Evolutionary conservation across 2,888 invertebrate genomes (phyloP), one percentile per base, ranked within the genome.

Genomic region (Danaus chrysippus): DNA sequence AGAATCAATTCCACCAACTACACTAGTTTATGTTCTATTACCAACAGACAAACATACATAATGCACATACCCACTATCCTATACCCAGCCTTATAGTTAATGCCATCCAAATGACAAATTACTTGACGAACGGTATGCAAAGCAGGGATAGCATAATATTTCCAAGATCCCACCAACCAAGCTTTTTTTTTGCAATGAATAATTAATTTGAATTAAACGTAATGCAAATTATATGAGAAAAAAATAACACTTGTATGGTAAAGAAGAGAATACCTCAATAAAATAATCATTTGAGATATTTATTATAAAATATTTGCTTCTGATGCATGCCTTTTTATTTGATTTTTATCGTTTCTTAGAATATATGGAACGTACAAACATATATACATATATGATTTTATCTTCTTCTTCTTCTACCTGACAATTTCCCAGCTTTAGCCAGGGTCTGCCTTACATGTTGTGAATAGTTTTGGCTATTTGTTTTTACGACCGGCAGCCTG

Each of bases 81-180:
- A 6, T 17, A 49, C 17, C 10, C 15, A 49, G 49, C 49, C 11
- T 49, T 17, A 49, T 17, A 49, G 1, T 66, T 64, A 65, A 71
- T 17, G 10, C 49, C 15, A 49, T 49, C 15, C 15, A 1, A 66
- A 63, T 63, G 64, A 66, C 63, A 68, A 68, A 68, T 68, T 68
- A 61, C 57, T 56, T 49, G 61, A 19, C 44, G 46, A 46, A 54
- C 61, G 68, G 67, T 67, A 68, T 68, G 68, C 66, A 68, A 68
- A 68, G 52, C 58, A 62, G 66, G 43, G 43, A 49, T 10, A 17
- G 49, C 17, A 34, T 34, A 34, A 34, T 6, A 34, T 34, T 34
- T 34, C 23, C 23, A 34, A 34, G 23, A 34, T 8, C 23, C 8
- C 23, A 1, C 10, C 10, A 15, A 17, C 10, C 9, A 9, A 46